phyloP scores from a whole-genome alignment of 1,140 invertebrate genomes.

The Coboldia fuscipes region DNA sequence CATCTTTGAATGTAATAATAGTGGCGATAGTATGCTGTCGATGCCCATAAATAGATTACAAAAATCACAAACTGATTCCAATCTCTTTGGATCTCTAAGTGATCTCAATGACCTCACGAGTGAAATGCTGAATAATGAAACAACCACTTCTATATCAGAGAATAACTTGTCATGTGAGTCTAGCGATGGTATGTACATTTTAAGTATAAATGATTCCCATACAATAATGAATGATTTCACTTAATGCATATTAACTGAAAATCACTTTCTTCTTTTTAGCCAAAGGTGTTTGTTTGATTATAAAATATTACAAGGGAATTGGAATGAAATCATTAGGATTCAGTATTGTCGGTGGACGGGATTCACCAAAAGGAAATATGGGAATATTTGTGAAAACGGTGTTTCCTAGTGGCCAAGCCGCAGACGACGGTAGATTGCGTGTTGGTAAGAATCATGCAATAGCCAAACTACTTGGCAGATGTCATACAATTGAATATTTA shows the following conservation, averaged over 20 bases:
- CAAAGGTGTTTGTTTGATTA: no score
- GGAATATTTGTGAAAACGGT: slow-evolving; percentile 84
- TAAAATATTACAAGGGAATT: slow-evolving; percentile 55
- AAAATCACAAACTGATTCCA: no score
- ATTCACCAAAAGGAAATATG: slow-evolving; percentile 72
- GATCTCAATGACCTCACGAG: no score
- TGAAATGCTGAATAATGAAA: no score
- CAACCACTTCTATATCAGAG: no score
- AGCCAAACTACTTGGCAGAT: background rate
- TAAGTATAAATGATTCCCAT: no score
- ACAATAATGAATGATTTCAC: slow-evolving; percentile 1
- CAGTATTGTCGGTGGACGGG: slow-evolving; percentile 75
- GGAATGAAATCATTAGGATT: slow-evolving; percentile 75
- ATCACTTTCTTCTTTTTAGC: slow-evolving; percentile 9
- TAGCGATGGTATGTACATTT: no score
- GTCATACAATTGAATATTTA: slow-evolving; percentile 3
- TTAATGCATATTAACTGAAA: slow-evolving; percentile 2
- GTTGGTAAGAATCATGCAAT: slow-evolving; percentile 41
- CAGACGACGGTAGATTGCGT: slow-evolving; percentile 55
- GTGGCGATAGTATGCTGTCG: no score
- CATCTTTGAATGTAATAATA: no score
- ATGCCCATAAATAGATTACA: no score
- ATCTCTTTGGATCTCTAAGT: no score
- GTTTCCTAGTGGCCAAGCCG: slow-evolving; percentile 69
- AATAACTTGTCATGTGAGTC: no score